phyloP scores from a whole-genome alignment of 30 jellyfish, hydroid and myxozoan species.

The Aurelia sp. region DNA sequence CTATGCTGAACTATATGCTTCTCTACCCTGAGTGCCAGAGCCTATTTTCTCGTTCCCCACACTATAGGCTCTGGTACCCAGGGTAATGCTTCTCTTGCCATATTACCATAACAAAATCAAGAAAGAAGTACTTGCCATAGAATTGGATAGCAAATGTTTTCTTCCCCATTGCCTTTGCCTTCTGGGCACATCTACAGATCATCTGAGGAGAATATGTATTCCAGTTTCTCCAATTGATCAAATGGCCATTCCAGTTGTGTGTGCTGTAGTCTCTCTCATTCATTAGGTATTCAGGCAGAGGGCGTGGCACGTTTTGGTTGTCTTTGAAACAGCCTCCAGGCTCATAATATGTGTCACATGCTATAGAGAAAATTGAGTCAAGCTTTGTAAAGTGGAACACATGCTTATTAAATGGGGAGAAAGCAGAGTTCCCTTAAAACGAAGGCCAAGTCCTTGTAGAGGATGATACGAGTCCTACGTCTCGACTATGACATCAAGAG shows the following conservation, averaged over 20 bases:
- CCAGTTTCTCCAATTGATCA: slow-evolving; percentile 83
- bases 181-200: slow-evolving; percentile 88
- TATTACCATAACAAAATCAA: too few relatives aligned
- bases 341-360: slow-evolving; percentile 77
- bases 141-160: slow-evolving; percentile 67
- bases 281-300: slow-evolving; percentile 73
- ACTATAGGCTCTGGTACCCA: too few relatives aligned
- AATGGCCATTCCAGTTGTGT: slow-evolving; percentile 69
- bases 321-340: slow-evolving; percentile 84
- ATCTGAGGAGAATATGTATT: slow-evolving; percentile 72
- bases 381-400: too few relatives aligned
- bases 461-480: too few relatives aligned
- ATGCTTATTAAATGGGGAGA: too few relatives aligned
- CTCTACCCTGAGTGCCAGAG: too few relatives aligned
- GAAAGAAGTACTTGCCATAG: slow-evolving; percentile 46
- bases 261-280: slow-evolving; percentile 75
- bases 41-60: too few relatives aligned
- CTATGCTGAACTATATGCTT: too few relatives aligned
- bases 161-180: slow-evolving; percentile 63
- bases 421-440: too few relatives aligned
- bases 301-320: slow-evolving; percentile 65
- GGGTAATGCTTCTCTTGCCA: neutral
- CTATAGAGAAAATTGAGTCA: slow-evolving; percentile 14
- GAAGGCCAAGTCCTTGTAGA: too few relatives aligned
- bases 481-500: too few relatives aligned